Base-by-base conservation (phyloP, 2,888 invertebrate genomes). In the Entomobrya multifasciata region DNA sequence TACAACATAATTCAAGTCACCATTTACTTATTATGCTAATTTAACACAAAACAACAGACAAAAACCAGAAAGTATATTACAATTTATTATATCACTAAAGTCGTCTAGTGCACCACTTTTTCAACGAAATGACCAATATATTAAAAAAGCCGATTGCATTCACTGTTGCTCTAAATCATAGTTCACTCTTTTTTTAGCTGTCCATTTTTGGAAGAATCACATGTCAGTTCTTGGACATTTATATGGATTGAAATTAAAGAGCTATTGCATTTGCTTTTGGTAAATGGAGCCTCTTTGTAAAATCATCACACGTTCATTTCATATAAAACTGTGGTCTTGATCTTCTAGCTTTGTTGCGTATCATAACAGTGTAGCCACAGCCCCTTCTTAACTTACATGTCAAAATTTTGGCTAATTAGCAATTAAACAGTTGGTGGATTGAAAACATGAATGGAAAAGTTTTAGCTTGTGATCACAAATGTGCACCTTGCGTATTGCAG, bases 151-250 rank as follows among this genome's bases (percentile, higher is more conserved):
- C 49, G 25, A 72, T 72, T 72, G 47, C 47, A 72, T 52, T 80
- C 52, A 80, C 67, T 36, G 8, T 30, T 25, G 47, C 49, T 76
- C 65, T 83, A 74, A 74, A 83, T 83, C 74, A 76, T 83, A 52
- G 76, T 44, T 83, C 65, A 76, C 65, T 76, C n/a, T n/a, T 83
- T 82, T 82, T 74, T 72, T 47, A 72, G 5, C 3, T 72, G 72
- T 83, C 83, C 83, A 76, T 83, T 83, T 83, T 83, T 76, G 83
- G 83, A 83, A 65, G 55, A 83, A 76, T 65, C 76, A 76, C 83
- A 62, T 76, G 62, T 65, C 65, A 65, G 57, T 25, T 67, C 17
- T 70, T 81, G 36, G 47, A 27, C 67, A 67, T 4, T 44, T 36
- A n/a, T 36, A 8, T 6, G 36, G 8, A 36, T 36, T 36, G 36